Evolutionary conservation across 2,797 vertebrate genomes (phyloP), one percentile per base, ranked within the genome.

Genomic region (Pangasius larnaudii): DNA sequence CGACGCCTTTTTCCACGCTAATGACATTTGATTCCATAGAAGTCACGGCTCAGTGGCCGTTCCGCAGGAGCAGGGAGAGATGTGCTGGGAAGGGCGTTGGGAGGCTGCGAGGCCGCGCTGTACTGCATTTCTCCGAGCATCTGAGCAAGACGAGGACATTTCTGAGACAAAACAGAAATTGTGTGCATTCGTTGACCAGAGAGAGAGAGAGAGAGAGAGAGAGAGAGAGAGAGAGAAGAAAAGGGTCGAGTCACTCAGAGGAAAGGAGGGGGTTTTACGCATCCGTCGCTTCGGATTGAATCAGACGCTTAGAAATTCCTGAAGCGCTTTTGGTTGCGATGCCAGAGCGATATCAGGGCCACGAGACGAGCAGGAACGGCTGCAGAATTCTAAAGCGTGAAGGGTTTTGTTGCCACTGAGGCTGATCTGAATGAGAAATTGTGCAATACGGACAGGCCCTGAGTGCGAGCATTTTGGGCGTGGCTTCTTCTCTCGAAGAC

Each of bases 181-280:
- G 46, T 36, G 95, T 95, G 95, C 95, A 95, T 95, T 89, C 94
- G 95, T 96, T 61, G 59, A 59, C 19, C 93, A 95, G 92, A 88
- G 91, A 90, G 93, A 86, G 33, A 42, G 91, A 91, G 93, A 90
- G 91, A 49, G 77, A 89, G 90, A 89, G 87, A 88, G 90, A 89
- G 87, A 88, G 90, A 89, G 33, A 33, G 91, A 90, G 93, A 91
- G 92, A 42, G 81, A 18, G 92, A 91, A 94, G 92, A 87, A 88
- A 93, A 96, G 93, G 96, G 96, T 96, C 95, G 96, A 96, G 96
- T 96, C 96, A 96, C 93, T 95, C 92, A 87, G 91, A 89, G 93
- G 86, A 49, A 42, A 91, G 90, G 88, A 67, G 67, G 90, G 88
- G 86, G 78, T 91, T 93, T 94, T 95, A 95, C 94, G 94, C 95